Conservation (phyloP, 2,888 invertebrate genomes). For the Ceriagrion tenellum region DNA sequence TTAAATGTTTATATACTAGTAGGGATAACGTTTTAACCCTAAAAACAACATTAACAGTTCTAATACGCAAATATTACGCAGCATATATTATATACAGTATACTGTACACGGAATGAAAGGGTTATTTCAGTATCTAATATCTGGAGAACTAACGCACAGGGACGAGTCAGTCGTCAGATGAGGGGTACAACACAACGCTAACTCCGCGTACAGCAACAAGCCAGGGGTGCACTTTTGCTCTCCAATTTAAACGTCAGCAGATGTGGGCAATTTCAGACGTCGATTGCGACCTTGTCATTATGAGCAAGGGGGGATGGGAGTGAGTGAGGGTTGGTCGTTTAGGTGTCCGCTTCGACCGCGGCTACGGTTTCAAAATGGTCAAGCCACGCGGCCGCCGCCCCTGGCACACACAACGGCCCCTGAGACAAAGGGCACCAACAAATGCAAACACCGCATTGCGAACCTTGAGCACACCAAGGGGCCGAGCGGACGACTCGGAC, state of each 20-base stretch:
- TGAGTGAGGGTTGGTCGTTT: background rate
- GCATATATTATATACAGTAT: no score
- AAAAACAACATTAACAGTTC: no score
- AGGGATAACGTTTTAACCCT: no score
- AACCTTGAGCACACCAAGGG: no score
- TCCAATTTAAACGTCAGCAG: background rate
- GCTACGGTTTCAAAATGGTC: slow-evolving; percentile 5
- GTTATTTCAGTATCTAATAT: no score
- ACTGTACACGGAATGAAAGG: no score
- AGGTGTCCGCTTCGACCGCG: background rate
- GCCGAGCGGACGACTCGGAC: no score
- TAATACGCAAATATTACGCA: no score
- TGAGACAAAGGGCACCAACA: background rate
- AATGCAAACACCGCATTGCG: background rate
- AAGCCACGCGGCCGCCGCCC: background rate
- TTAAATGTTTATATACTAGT: no score
- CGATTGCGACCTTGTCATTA: background rate
- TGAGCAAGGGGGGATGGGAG: background rate
- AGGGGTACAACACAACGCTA: no score
- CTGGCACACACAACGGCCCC: background rate
- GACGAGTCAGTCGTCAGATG: background rate
- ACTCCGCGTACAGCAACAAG: background rate
- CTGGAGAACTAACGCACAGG: no score
- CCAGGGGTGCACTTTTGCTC: background rate
- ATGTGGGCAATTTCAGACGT: background rate